A percentile compares a stretch with the other conserved stretches of the same genome.
Evolutionary conservation across 2,888 invertebrate species (phyloP).

Genomic region (Polydrusus pterygomalis): DNA sequence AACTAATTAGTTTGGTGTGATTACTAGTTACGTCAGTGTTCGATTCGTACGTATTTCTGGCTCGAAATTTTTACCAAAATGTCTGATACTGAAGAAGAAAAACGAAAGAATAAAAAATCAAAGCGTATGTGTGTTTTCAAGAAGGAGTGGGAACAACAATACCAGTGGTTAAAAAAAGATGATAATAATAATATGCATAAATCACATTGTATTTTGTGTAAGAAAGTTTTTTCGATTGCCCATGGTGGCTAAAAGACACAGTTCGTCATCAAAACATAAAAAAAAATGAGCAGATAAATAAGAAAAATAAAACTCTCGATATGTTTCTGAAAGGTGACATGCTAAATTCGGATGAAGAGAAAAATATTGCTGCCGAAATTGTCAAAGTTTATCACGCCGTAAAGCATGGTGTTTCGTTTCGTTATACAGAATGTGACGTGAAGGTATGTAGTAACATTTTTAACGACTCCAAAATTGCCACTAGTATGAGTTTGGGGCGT

Average conservation of each 20-base stretch:
- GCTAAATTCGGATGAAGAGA: neutral
- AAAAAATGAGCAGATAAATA: neutral
- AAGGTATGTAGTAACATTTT: neutral
- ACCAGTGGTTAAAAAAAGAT: no score
- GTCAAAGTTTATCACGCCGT: neutral
- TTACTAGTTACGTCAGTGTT: no score
- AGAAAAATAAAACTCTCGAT: neutral
- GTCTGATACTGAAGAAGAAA: no score
- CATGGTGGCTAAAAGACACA: neutral
- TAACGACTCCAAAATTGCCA: neutral
- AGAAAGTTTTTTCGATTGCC: neutral
- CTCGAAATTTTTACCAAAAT: no score
- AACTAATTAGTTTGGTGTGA: no score
- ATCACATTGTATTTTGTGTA: neutral
- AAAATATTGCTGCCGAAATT: neutral
- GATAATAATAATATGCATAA: neutral
- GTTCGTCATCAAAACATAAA: neutral
- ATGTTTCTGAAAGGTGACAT: neutral
- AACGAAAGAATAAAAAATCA: no score
- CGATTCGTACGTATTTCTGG: no score
- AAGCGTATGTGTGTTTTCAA: no score
- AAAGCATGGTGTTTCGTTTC: neutral
- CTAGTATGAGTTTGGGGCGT: neutral
- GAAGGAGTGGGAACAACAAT: no score
- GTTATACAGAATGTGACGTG: neutral